A percentile compares a stretch with the other conserved stretches of the same genome.
Conservation (phyloP, 2,113 vertebrate species). For the Zosterops hypoxanthus region DNA sequence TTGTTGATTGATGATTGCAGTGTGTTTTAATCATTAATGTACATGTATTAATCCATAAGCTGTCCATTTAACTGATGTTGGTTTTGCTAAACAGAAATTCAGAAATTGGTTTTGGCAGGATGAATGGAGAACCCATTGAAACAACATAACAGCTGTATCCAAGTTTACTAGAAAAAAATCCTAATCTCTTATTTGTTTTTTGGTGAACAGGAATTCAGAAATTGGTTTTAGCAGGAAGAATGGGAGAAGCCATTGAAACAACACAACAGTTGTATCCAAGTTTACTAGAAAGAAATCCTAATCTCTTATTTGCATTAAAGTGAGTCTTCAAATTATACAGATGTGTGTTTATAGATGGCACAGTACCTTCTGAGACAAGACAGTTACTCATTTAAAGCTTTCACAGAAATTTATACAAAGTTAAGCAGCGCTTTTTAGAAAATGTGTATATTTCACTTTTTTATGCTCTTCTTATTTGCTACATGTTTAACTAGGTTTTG, state of each 20-base stretch:
- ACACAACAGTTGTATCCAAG: constrained; percentile 98
- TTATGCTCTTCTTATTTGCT: constrained; percentile 36
- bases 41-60: neutral
- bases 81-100: constrained; percentile 86
- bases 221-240: constrained; percentile 97
- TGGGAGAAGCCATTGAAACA: constrained; percentile 99
- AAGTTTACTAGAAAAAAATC: constrained; percentile 95
- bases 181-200: constrained; percentile 85
- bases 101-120: constrained; percentile 93
- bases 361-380: constrained; percentile 55
- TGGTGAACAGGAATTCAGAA: constrained; percentile 95
- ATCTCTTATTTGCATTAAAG: constrained; percentile 99
- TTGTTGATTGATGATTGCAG: constrained; percentile 26
- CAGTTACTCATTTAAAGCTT: constrained; percentile 55
- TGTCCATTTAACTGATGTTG: constrained; percentile 47
- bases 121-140: constrained; percentile 98
- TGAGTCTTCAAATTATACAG: constrained; percentile 77
- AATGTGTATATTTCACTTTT: constrained; percentile 45
- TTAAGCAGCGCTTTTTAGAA: constrained; percentile 45
- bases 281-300: constrained; percentile 97
- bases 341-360: constrained; percentile 66
- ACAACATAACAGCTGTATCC: constrained; percentile 98
- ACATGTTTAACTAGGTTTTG: constrained; percentile 47
- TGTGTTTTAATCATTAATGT: constrained; percentile 21
- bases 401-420: constrained; percentile 24